Conservation (phyloP, 2,113 vertebrate species). For the Sterna hirundo region DNA sequence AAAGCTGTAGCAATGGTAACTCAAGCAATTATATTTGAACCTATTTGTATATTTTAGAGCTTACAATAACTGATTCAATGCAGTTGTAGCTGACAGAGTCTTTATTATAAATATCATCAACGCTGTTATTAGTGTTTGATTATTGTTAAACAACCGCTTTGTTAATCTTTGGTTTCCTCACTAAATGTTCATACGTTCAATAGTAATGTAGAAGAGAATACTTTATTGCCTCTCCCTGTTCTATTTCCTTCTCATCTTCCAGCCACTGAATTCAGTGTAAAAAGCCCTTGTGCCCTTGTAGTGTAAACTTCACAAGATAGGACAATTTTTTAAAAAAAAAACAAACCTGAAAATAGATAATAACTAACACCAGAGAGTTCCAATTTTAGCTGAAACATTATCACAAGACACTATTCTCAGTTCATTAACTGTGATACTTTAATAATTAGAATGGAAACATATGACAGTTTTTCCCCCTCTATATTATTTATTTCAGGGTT, state of each 20-base stretch:
- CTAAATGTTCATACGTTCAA: not conserved
- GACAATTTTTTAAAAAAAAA: not conserved
- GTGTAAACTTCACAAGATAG: not conserved
- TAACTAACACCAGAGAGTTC: not conserved
- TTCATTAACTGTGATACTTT: not conserved
- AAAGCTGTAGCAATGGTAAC: not conserved
- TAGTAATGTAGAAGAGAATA: not conserved
- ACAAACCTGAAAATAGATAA: not conserved
- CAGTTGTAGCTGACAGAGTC: not conserved
- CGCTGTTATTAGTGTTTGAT: not conserved
- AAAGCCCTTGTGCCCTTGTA: not conserved
- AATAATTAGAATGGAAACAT: not conserved
- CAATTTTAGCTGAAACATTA: not conserved
- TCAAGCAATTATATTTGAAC: not conserved
- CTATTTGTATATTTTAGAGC: not conserved
- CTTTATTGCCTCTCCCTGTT: not conserved
- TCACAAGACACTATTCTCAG: not conserved
- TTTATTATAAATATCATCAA: not conserved
- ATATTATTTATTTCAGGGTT: not conserved
- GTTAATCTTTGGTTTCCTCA: not conserved
- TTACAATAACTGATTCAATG: not conserved
- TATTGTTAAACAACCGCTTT: not conserved
- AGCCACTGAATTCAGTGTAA: not conserved
- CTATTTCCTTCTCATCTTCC: not conserved
- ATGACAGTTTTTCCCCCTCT: not conserved